A percentile compares a stretch with the other conserved stretches of the same genome.
Evolutionary conservation across 35 echinoderm and acorn worm species (phyloP).

Genomic region (Nesometra sesokonis): DNA sequence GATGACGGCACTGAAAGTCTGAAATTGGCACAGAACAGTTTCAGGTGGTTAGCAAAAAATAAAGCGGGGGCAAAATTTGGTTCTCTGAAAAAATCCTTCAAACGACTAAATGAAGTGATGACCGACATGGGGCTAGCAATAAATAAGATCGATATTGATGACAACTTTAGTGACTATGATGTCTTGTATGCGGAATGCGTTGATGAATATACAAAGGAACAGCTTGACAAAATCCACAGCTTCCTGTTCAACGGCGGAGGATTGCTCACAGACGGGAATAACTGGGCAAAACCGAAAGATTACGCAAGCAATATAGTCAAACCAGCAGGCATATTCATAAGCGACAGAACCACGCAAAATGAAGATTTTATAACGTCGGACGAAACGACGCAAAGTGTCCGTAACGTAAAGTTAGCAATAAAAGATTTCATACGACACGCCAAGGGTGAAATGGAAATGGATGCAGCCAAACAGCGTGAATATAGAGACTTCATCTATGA

Average conservation of each 20-base stretch:
- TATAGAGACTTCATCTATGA: neutral
- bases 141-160: neutral
- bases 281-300: neutral
- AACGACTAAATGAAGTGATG: neutral
- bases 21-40: neutral
- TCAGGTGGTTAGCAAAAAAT: neutral
- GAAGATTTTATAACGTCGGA: neutral
- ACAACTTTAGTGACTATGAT: neutral
- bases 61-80: neutral
- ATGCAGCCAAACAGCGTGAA: neutral
- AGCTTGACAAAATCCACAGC: neutral
- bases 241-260: neutral
- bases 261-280: neutral
- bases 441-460: neutral
- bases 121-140: neutral
- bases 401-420: neutral
- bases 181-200: neutral
- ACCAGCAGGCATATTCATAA: neutral
- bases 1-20: neutral
- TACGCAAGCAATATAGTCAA: neutral
- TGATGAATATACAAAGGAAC: neutral
- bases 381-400: neutral
- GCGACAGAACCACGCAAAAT: neutral
- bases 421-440: neutral
- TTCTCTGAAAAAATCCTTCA: neutral